Evolutionary conservation across 1,140 invertebrate species (phyloP), one percentile per base, ranked within the genome.

Genomic region (Heliothis virescens): DNA sequence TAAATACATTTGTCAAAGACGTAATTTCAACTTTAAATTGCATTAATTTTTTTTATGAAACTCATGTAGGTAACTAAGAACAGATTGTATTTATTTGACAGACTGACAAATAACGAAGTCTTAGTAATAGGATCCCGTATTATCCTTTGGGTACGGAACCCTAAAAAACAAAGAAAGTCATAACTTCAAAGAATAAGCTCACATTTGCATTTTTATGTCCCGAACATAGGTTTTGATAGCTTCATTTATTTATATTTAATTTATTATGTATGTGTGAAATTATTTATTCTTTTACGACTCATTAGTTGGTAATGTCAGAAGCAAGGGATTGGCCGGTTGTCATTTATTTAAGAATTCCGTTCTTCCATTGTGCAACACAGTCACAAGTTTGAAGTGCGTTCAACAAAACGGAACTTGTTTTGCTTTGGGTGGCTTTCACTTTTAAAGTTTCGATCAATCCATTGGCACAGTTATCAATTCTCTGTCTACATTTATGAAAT

Each of bases 401-500:
- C 53, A 21, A 29, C 41, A 15, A 88, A 89, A 88, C 79, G 86
- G 75, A 88, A 87, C 87, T 85, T 82, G 88, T 86, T 85, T 86
- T 79, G 59, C 82, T 86, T 79, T 71, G 67, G 77, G 74, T 57
- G 76, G 81, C 83, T 89, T 89, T 89, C 88, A 89, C 88, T 89
- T 86, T 86, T 86, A 82, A 78, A 50, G 69, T 34, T 47, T 12
- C 69, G 50, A 72, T 72, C 69, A 71, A 79, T 79, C 62, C 41
- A 69, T 75, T 60, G 9, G 50, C 55, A 47, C 26, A n/a, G 48
- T 71, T 71, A 71, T 29, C 5, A 71, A 71, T 53, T 26, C 7
- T 10, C 47, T 16, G 26, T n/a, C 41, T 21, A 15, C 69, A 53
- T 34, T 52, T 52, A 53, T 71, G 0, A 26, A 18, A 18, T 57